Conservation (phyloP, 2,797 vertebrate species). For the Poecilia velifera region DNA sequence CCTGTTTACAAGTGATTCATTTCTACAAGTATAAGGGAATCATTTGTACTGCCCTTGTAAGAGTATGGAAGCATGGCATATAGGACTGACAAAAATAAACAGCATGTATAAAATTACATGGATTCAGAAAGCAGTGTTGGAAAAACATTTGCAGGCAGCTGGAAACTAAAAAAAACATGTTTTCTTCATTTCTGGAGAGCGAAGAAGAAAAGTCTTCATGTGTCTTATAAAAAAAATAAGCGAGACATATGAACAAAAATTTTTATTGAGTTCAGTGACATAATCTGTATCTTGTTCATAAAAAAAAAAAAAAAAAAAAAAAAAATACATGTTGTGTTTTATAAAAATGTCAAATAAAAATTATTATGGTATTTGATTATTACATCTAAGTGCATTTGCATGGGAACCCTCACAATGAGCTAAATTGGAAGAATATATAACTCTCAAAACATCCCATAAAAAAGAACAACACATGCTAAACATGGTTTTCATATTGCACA, state of each 20-base stretch:
- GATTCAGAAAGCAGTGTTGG: not conserved
- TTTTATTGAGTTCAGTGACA: conserved; percentile 28
- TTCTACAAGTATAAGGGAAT: not conserved
- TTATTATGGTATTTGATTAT: not conserved
- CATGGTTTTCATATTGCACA: not conserved
- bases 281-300: not conserved
- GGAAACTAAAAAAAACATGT: conserved; percentile 11
- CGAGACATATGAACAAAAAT: not conserved
- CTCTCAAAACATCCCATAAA: not conserved
- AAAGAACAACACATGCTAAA: not conserved
- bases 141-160: not conserved
- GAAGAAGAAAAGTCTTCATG: not conserved
- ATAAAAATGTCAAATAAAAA: not conserved
- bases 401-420: not conserved
- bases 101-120: not conserved
- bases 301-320: not conserved
- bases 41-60: not conserved
- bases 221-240: not conserved
- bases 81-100: not conserved
- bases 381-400: not conserved
- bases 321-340: not conserved
- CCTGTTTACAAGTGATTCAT: not conserved
- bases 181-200: not conserved
- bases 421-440: not conserved
- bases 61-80: not conserved